These are phyloP conservation scores for Toxonevra muliebris DNA, from an alignment of 2,888 invertebrate genomes.

Conservation along the genomic window DNA sequence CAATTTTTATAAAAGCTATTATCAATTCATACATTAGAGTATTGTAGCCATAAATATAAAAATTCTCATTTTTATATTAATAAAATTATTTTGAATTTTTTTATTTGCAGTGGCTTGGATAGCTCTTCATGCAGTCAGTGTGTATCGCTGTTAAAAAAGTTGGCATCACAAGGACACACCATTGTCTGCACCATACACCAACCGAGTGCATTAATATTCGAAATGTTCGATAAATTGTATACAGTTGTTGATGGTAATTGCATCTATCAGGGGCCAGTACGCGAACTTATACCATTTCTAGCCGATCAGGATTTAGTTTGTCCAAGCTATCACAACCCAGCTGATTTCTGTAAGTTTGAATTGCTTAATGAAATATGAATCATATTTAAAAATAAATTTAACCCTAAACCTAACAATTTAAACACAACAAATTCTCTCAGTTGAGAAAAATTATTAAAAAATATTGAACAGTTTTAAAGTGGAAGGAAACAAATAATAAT, in stretches of 20 bases:
- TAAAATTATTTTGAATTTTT: constrained; percentile 10
- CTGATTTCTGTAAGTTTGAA: constrained; percentile 86
- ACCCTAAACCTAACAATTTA: too few relatives aligned
- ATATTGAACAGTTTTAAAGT: too few relatives aligned
- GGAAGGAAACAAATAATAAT: too few relatives aligned
- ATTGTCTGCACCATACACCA: constrained; percentile 94
- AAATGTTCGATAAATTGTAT: constrained; percentile 91
- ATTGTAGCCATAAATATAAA: too few relatives aligned
- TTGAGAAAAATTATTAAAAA: too few relatives aligned
- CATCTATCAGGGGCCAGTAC: constrained; percentile 83
- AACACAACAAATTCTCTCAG: too few relatives aligned
- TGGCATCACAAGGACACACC: constrained; percentile 87
- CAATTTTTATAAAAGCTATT: too few relatives aligned
- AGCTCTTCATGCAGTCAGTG: constrained; percentile 88
- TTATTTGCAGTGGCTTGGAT: constrained; percentile 80
- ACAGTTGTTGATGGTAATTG: constrained; percentile 84
- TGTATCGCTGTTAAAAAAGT: constrained; percentile 78
- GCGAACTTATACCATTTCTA: constrained; percentile 80
- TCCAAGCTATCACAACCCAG: constrained; percentile 94
- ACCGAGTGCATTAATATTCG: constrained; percentile 90
- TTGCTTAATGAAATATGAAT: not conserved
- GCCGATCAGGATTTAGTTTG: constrained; percentile 79
- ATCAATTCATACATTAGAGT: too few relatives aligned
- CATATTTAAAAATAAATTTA: not conserved
- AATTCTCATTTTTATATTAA: not conserved